phyloP scores from a whole-genome alignment of 92 coral and sea anemone species.

The Metridium senile region DNA sequence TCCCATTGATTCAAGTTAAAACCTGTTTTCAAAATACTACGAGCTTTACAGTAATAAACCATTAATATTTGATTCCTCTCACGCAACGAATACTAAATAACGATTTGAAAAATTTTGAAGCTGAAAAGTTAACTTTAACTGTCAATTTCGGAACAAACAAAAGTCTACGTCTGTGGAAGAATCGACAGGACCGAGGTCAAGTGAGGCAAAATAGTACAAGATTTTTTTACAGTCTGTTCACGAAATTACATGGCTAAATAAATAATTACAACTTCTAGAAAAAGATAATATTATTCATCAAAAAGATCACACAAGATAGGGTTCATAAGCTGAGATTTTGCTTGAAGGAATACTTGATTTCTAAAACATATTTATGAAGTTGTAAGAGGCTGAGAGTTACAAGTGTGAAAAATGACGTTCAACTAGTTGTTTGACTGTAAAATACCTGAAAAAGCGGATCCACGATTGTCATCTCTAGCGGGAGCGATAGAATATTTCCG shows the following conservation, averaged over 20 bases:
- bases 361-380: neutral
- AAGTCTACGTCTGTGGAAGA: neutral
- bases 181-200: neutral
- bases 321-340: neutral
- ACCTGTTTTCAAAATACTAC: neutral
- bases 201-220: neutral
- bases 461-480: neutral
- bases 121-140: neutral
- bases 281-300: neutral
- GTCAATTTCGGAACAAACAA: neutral
- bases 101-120: neutral
- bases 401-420: neutral
- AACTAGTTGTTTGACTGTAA: neutral
- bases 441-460: constrained; percentile 11
- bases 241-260: neutral
- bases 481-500: constrained; percentile 8
- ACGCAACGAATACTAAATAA: neutral
- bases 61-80: neutral
- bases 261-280: neutral
- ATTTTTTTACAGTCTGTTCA: neutral
- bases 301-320: neutral
- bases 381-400: neutral
- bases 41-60: neutral
- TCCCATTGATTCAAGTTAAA: neutral
- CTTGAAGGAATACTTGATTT: neutral